Evolutionary conservation across 1,140 invertebrate genomes (phyloP).

Genomic region (Capitella teleta): DNA sequence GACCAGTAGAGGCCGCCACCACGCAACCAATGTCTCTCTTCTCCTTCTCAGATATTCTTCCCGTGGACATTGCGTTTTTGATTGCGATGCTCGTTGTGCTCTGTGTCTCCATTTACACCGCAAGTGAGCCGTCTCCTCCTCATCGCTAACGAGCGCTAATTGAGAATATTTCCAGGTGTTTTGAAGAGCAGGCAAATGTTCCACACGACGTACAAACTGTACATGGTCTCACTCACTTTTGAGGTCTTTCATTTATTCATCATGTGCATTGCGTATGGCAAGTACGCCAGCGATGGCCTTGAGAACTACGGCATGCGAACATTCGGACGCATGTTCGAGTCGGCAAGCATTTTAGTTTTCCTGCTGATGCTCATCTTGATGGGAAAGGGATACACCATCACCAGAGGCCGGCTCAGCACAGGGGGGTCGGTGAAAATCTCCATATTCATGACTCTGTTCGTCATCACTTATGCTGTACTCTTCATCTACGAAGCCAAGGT

Average conservation of each 20-base stretch:
- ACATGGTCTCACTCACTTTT: conserved; percentile 56
- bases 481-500: conserved; percentile 68
- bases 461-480: conserved; percentile 56
- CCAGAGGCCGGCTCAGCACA: conserved; percentile 52
- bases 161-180: conserved; percentile 47
- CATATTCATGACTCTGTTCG: conserved; percentile 67
- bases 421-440: conserved; percentile 61
- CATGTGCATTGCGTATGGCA: conserved; percentile 54
- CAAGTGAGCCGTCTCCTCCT: conserved; percentile 46
- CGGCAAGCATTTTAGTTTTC: conserved; percentile 55
- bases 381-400: conserved; percentile 82
- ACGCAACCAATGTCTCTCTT: conserved; percentile 3
- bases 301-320: conserved; percentile 48
- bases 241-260: conserved; percentile 53
- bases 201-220: conserved; percentile 79
- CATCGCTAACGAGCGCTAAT: conserved; percentile 9
- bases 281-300: conserved; percentile 59
- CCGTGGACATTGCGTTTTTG: conserved; percentile 39
- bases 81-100: conserved; percentile 31
- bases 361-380: conserved; percentile 67
- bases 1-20: background rate
- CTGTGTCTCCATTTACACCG: conserved; percentile 23
- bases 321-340: conserved; percentile 57
- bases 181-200: conserved; percentile 63
- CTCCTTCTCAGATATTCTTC: conserved; percentile 39